Evolutionary conservation across 2,797 vertebrate species (phyloP).

Genomic region (Okamejei kenojei): DNA sequence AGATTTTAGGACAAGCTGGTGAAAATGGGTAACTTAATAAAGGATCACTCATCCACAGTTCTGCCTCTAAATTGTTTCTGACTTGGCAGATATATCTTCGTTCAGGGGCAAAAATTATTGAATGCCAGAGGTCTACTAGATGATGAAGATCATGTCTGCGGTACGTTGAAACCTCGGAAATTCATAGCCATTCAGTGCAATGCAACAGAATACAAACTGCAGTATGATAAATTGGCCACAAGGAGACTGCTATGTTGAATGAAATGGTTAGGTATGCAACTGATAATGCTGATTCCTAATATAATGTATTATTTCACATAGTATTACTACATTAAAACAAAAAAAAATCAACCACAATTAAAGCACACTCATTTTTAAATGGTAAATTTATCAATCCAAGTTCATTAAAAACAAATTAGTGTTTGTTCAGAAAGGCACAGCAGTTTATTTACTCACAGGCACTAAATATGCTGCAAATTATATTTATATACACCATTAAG

Average conservation of each 20-base stretch:
- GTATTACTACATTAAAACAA: background rate
- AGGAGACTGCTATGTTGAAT: background rate
- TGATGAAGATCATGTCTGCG: no score
- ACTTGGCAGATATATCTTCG: background rate
- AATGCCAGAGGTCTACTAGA: no score
- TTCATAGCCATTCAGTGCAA: background rate
- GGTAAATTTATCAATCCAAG: background rate
- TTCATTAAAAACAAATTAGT: slow-evolving; percentile 4
- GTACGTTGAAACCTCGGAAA: background rate
- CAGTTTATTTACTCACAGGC: slow-evolving; percentile 12
- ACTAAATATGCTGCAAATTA: slow-evolving; percentile 13
- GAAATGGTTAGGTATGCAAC: background rate
- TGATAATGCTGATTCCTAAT: background rate
- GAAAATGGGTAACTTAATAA: background rate
- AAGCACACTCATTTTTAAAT: background rate
- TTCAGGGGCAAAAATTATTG: background rate
- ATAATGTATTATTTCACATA: background rate
- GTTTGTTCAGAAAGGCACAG: background rate
- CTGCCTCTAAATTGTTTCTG: background rate
- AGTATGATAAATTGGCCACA: background rate
- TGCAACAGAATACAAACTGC: background rate
- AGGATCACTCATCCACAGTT: background rate
- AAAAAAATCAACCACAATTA: background rate
- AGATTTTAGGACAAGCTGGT: background rate
- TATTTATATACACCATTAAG: slow-evolving; percentile 14